These are phyloP conservation scores for Electrophaes corylata DNA, from an alignment of 2,888 invertebrate species.

Conservation along the genomic window DNA sequence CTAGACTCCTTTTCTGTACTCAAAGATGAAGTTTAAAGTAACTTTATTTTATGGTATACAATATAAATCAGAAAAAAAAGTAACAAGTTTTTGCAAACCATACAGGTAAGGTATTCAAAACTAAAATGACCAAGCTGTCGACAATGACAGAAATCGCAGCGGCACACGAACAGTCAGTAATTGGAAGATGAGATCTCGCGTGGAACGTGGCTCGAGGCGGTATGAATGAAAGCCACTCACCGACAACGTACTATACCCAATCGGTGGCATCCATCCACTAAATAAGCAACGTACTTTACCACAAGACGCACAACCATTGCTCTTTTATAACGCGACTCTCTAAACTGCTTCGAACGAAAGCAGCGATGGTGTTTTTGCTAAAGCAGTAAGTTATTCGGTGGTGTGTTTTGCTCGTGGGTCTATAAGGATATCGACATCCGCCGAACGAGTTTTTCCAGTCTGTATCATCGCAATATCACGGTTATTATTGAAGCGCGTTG, in stretches of 20 bases:
- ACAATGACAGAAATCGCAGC: slow-evolving; percentile 76
- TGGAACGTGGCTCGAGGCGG: slow-evolving; percentile 80
- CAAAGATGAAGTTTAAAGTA: too few relatives aligned
- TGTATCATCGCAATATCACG: slow-evolving; percentile 84
- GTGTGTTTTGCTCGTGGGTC: slow-evolving; percentile 57
- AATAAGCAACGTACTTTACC: slow-evolving; percentile 47
- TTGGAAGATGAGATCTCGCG: slow-evolving; percentile 82
- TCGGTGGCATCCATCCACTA: slow-evolving; percentile 51
- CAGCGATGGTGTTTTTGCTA: slow-evolving; percentile 49
- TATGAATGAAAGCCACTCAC: slow-evolving; percentile 83
- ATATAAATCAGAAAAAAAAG: not conserved
- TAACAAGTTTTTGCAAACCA: slow-evolving; percentile 5
- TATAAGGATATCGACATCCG: slow-evolving; percentile 83
- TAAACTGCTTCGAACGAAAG: not conserved
- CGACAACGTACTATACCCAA: slow-evolving; percentile 67
- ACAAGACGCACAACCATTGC: slow-evolving; percentile 50
- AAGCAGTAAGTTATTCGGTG: slow-evolving; percentile 33
- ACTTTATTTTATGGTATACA: too few relatives aligned
- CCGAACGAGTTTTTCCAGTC: slow-evolving; percentile 84
- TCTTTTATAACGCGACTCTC: slow-evolving; percentile 8
- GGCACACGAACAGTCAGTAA: slow-evolving; percentile 72
- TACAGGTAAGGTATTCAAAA: slow-evolving; percentile 20
- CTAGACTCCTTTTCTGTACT: not conserved
- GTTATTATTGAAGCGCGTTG: slow-evolving; percentile 82
- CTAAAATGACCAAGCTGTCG: slow-evolving; percentile 50